Base-by-base conservation (phyloP, 2,113 vertebrate species). In the Thunnus maccoyii region DNA sequence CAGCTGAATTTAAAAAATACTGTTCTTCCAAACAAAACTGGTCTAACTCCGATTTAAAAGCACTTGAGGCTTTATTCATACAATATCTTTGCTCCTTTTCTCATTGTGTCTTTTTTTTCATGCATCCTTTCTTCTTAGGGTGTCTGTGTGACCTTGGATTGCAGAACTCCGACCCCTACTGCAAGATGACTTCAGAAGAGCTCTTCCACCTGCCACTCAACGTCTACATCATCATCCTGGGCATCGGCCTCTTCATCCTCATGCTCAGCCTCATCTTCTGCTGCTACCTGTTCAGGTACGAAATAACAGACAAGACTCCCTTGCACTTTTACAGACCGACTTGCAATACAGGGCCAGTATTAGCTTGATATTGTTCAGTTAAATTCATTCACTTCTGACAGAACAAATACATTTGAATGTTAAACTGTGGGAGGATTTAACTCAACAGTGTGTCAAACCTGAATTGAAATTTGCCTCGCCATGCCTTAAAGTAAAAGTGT, bases 211-310 rank as follows among this genome's bases (percentile, higher is more conserved):
- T 95, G 62, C 91, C 95, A 1, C 87, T 95, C 67, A 95, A 95
- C 14, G 74, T 95, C 51, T 95, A 94, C 82, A 87, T 95, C 88
- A 92, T 94, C 82, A 92, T 95, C 67, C 90, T 96, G 83, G 94
- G 94, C 47, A 92, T 95, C 7, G 94, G 94, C 74, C 91, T 96
- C 80, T 94, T 96, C 78, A 82, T 96, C 86, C 91, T 95, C 80
- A 91, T 95, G 89, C 89, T 95, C 83, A 94, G 93, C 82, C 89
- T 95, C 72, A 89, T 95, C 73, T 95, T 95, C 93, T 96, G 95
- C 91, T 96, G 95, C 87, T 96, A 94, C 83, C 72, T 96, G 76
- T 94, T 95, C 92, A 96, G 95, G 95, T 96, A 91, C 58, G 27
- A 61, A 14, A 22, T 17, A 25, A 52, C 57, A 56, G 30, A 36